A percentile compares a stretch with the other conserved stretches of the same genome.
Evolutionary conservation across 2,888 invertebrate genomes (phyloP).

Genomic region (Papilio elwesi): DNA sequence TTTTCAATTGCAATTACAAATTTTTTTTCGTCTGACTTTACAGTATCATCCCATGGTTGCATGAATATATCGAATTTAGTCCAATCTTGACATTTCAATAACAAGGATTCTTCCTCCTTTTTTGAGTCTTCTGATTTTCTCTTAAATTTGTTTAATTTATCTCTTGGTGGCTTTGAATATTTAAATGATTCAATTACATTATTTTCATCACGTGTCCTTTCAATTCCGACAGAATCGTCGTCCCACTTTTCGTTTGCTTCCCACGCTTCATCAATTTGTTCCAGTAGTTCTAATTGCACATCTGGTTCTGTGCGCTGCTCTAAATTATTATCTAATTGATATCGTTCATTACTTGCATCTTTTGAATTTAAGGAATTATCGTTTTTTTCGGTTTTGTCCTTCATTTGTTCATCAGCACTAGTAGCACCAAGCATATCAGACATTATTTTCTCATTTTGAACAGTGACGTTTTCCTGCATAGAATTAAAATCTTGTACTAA

Average conservation of each 20-base stretch:
- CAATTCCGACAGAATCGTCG: constrained; percentile 42
- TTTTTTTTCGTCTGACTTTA: constrained; percentile 24
- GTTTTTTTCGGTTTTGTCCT: constrained; percentile 19
- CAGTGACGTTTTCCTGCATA: neutral
- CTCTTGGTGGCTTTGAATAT: constrained; percentile 62
- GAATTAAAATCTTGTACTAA: neutral
- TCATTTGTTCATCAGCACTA: constrained; percentile 11
- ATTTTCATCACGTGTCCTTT: constrained; percentile 31
- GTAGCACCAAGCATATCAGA: neutral
- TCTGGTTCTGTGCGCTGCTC: constrained; percentile 53
- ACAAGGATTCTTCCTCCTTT: constrained; percentile 46
- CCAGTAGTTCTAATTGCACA: constrained; percentile 62
- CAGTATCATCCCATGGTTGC: constrained; percentile 58
- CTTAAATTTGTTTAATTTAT: constrained; percentile 41
- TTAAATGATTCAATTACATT: constrained; percentile 19
- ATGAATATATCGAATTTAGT: constrained; percentile 62
- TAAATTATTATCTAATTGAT: constrained; percentile 45
- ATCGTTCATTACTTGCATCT: constrained; percentile 33
- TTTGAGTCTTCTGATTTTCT: neutral
- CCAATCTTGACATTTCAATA: constrained; percentile 66
- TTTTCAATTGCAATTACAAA: constrained; percentile 39
- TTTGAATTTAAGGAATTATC: constrained; percentile 9
- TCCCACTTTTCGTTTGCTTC: constrained; percentile 72
- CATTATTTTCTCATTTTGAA: neutral
- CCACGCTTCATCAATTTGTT: constrained; percentile 70